Conservation (phyloP, 2,888 invertebrate genomes). For the Meiosimyza decipiens region DNA sequence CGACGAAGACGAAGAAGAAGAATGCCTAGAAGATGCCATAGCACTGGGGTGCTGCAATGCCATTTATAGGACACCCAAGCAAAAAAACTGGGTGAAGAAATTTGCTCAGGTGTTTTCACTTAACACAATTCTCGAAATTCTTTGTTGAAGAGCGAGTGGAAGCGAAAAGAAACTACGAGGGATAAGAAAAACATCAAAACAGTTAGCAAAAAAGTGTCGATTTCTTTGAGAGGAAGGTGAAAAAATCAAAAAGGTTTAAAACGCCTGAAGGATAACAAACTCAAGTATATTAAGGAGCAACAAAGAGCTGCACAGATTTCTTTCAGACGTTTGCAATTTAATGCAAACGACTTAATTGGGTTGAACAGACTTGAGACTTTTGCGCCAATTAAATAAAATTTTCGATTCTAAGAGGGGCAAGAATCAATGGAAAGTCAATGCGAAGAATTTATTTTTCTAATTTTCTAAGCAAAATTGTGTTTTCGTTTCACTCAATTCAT, state of each 20-base stretch:
- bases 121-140: slow-evolving; percentile 42
- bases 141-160: not conserved
- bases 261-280: not conserved
- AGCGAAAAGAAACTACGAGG: too few relatives aligned
- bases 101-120: slow-evolving; percentile 38
- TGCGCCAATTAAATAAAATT: too few relatives aligned
- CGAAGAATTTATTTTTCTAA: too few relatives aligned
- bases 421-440: too few relatives aligned
- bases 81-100: slow-evolving; percentile 36
- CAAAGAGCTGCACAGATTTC: not conserved
- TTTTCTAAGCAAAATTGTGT: too few relatives aligned
- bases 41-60: not conserved
- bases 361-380: too few relatives aligned
- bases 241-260: not conserved
- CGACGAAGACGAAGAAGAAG: not conserved
- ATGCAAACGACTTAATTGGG: too few relatives aligned
- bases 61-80: not conserved
- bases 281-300: not conserved
- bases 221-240: not conserved
- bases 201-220: slow-evolving; percentile 11
- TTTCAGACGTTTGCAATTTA: too few relatives aligned
- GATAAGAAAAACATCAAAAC: not conserved
- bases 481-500: too few relatives aligned
- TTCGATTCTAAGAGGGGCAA: too few relatives aligned
- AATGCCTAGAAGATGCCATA: not conserved